Evolutionary conservation across 1,140 invertebrate genomes (phyloP).

Genomic region (Hycleus phaleratus): DNA sequence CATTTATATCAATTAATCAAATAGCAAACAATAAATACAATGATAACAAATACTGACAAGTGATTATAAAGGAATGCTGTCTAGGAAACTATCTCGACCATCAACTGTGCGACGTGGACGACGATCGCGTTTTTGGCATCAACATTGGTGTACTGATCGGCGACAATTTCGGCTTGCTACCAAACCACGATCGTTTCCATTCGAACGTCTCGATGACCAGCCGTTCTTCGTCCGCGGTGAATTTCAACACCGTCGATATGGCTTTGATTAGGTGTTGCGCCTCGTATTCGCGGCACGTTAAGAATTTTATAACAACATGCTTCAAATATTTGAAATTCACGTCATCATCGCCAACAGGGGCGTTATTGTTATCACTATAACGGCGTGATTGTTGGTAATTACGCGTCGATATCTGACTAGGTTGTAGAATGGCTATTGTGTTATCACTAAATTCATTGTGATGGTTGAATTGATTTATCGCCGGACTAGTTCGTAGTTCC

Average conservation of each 20-base stretch:
- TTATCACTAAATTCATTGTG: slow-evolving; percentile 25
- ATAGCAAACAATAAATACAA: no score
- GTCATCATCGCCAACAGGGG: slow-evolving; percentile 53
- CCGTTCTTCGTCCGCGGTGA: slow-evolving; percentile 80
- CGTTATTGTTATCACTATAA: slow-evolving; percentile 18
- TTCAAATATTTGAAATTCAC: slow-evolving; percentile 84
- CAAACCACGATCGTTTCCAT: slow-evolving; percentile 85
- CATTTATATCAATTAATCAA: background rate
- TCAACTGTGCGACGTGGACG: slow-evolving; percentile 25
- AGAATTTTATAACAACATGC: slow-evolving; percentile 86
- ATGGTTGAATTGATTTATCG: slow-evolving; percentile 17
- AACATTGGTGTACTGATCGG: background rate
- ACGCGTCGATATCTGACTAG: slow-evolving; percentile 46
- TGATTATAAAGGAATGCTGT: no score
- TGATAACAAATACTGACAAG: no score
- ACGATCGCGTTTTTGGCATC: slow-evolving; percentile 10
- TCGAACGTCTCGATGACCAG: slow-evolving; percentile 79
- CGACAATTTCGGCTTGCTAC: slow-evolving; percentile 40
- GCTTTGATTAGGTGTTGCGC: slow-evolving; percentile 83
- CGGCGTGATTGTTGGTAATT: slow-evolving; percentile 39
- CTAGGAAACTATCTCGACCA: slow-evolving; percentile 13
- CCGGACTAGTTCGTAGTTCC: slow-evolving; percentile 57
- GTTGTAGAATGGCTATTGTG: slow-evolving; percentile 43
- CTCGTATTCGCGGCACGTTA: slow-evolving; percentile 80
- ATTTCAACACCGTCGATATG: slow-evolving; percentile 74